These are phyloP conservation scores for Ondatra zibethicus DNA, from an alignment of 2,113 vertebrate species.

Conservation along the genomic window DNA sequence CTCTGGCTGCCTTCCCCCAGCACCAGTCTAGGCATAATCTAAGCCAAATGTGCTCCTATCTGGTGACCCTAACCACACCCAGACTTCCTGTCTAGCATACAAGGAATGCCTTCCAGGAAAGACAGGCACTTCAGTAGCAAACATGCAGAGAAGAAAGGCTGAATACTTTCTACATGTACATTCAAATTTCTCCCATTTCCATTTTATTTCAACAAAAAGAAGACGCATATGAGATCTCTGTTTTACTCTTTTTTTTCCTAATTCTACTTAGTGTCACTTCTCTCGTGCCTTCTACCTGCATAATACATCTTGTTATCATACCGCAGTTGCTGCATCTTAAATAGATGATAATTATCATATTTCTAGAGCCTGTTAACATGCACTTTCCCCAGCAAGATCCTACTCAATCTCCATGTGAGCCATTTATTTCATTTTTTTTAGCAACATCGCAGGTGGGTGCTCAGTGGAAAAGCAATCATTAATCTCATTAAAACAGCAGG, in stretches of 20 bases:
- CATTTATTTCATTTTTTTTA: constrained; percentile 72
- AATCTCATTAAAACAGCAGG: constrained; percentile 71
- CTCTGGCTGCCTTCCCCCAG: background rate
- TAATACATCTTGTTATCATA: constrained; percentile 78
- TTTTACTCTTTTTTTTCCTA: constrained; percentile 68
- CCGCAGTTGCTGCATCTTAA: constrained; percentile 78
- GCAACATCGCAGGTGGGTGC: constrained; percentile 74
- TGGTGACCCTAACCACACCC: background rate
- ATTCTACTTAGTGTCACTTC: constrained; percentile 74
- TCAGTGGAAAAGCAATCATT: constrained; percentile 44
- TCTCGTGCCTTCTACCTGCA: constrained; percentile 77
- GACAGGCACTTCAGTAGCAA: background rate
- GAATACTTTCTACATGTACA: constrained; percentile 29
- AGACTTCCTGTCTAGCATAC: background rate
- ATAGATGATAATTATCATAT: constrained; percentile 77
- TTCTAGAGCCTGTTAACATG: constrained; percentile 80
- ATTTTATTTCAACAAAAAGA: constrained; percentile 71
- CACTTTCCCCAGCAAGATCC: constrained; percentile 64
- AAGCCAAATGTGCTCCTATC: background rate
- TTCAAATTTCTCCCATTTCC: constrained; percentile 64
- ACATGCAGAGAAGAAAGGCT: background rate
- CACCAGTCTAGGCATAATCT: background rate
- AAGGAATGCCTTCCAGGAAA: background rate
- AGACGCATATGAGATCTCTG: constrained; percentile 70
- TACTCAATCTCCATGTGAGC: constrained; percentile 69